A percentile compares a stretch with the other conserved stretches of the same genome.
Evolutionary conservation across 2,888 invertebrate species (phyloP).

Genomic region (Napeogenes inachia): DNA sequence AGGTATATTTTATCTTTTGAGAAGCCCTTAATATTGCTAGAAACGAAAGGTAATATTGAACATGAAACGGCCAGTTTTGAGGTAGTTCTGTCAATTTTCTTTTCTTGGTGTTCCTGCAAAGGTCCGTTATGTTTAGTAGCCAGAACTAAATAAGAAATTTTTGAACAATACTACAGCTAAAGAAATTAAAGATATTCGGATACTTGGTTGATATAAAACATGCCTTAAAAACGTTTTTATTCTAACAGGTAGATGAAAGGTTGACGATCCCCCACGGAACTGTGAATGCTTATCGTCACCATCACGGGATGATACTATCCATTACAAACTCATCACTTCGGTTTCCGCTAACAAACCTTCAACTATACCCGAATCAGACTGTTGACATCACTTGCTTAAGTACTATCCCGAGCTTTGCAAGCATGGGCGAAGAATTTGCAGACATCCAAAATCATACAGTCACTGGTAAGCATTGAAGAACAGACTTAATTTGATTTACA

Average conservation of each 20-base stretch:
- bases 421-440: constrained; percentile 82
- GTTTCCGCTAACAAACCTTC: constrained; percentile 82
- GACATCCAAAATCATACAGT: constrained; percentile 84
- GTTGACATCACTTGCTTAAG: constrained; percentile 86
- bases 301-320: constrained; percentile 63
- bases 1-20: too few relatives aligned
- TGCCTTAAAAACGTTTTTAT: neutral
- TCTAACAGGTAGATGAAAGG: constrained; percentile 61
- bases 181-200: too few relatives aligned
- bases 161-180: too few relatives aligned
- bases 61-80: too few relatives aligned
- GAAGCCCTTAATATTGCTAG: too few relatives aligned
- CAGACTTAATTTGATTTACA: too few relatives aligned
- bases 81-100: too few relatives aligned
- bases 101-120: too few relatives aligned
- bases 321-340: constrained; percentile 74
- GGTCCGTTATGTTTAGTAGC: too few relatives aligned
- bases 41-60: too few relatives aligned
- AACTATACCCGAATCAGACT: constrained; percentile 82
- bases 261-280: constrained; percentile 65
- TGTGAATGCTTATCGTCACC: constrained; percentile 55
- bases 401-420: constrained; percentile 86
- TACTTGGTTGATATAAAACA: neutral
- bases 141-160: too few relatives aligned
- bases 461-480: constrained; percentile 75